Evolutionary conservation across 1,140 invertebrate genomes (phyloP), one percentile per base, ranked within the genome.

Genomic region (Stegodyphus mimosarum): DNA sequence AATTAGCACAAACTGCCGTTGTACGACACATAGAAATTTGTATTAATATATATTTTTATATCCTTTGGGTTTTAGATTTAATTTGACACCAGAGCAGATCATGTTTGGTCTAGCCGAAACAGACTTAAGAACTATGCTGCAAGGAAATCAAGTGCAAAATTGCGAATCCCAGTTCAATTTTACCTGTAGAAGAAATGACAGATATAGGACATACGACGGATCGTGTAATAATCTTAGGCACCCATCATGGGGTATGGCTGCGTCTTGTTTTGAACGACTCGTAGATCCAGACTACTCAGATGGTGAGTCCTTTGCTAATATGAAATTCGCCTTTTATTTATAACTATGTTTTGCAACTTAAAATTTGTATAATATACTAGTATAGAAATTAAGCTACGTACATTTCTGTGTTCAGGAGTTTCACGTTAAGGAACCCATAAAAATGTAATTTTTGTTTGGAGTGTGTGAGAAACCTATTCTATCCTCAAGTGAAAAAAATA

Each of bases 211-310:
- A 6, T 93, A 94, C 77, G 96, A 98, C 90, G 97, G 97, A 0
- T 93, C 97, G 4, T 99, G 97, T 90, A 99, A 97, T 85, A 99
- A 99, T 89, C 91, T 98, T 53, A 92, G 95, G 55, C 93, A 98
- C 91, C 96, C 97, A 0, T 95, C 94, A 0, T 98, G 96, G 96
- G 97, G 97, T 1, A 93, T 95, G 48, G 93, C 94, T 0, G 94
- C 94, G 88, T 93, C 95, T 13, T 95, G 96, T 4, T 97, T 92
- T 75, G 88, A 89, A 49, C 69, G 92, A 66, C 89, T 91, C 17
- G 80, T 92, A 50, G 88, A 89, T 17, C 90, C 92, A 7, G 89
- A 86, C 17, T 92, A 92, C 87, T 88, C 89, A 74, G 91, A 92
- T 88, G 91, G 91, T 91, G 88, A 88, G 87, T 76, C 0, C 7